Base-by-base conservation (phyloP, 2,888 invertebrate genomes). In the Cryptocheilus praepositus region DNA sequence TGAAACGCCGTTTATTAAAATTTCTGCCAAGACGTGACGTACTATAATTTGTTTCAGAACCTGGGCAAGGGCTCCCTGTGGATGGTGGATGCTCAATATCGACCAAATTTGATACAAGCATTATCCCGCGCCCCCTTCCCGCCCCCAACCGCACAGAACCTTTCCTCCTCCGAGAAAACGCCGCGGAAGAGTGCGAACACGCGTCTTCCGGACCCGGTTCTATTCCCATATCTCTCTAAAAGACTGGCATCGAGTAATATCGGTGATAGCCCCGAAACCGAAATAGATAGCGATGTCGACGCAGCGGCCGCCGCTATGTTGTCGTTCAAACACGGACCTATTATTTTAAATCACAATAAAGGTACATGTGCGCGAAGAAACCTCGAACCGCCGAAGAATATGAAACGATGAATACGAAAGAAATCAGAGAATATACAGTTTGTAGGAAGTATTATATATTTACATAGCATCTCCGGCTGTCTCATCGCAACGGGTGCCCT, bases 1-100 rank as follows among this genome's bases (percentile, higher is more conserved):
- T 5, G 25, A 25, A 28, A 28, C 18, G 3, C 13, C 57, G 43
- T 51, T 53, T 73, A 61, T 54, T 15, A 13, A 54, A 1, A 25
- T 25, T 22, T 13, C 25, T 54, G 5, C 3, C 5, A 43, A 44
- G 44, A 21, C 56, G n/a, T 45, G 25, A 3, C 43, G 55, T 51
- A 15, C 36, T 51, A 51, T 51, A 15, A 43, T 36, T 45, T 55
- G 63, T 90, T 90, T 55, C 88, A 95, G 95, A 97, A 96, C 81
- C 92, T 97, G 81, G 98, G 97, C 51, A 98, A 98, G 89, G 98
- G 98, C 53, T 98, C 98, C 0, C 89, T 98, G 65, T 98, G 98
- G 98, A 97, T 97, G 84, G 97, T 98, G 3, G 98, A 98, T 87
- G 96, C 96, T 7, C 95, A 95, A 76, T 97, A 95, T 89, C 93